A percentile compares a stretch with the other conserved stretches of the same genome.
Evolutionary conservation across 2,113 vertebrate genomes (phyloP).

Genomic region (Uropsilus gracilis): DNA sequence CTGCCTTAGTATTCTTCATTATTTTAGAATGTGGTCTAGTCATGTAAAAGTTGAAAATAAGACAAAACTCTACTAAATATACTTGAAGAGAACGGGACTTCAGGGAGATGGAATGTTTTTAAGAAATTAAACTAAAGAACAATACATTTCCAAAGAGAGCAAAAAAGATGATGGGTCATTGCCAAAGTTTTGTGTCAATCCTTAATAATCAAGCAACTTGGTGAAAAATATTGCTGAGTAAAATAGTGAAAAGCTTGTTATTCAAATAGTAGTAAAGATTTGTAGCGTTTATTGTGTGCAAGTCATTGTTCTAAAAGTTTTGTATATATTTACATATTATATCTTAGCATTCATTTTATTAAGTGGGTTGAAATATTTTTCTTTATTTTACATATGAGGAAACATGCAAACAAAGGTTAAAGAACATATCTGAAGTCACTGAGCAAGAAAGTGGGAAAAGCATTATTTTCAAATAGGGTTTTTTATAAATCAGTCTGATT

Average conservation of each 20-base stretch:
- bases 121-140: background rate
- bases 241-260: background rate
- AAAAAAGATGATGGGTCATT: background rate
- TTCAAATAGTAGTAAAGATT: background rate
- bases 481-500: background rate
- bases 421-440: background rate
- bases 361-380: background rate
- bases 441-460: background rate
- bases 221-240: background rate
- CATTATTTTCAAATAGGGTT: background rate
- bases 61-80: background rate
- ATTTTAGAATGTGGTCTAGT: background rate
- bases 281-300: background rate
- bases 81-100: background rate
- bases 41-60: background rate
- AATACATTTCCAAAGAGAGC: background rate
- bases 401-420: background rate
- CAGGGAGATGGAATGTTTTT: background rate
- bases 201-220: background rate
- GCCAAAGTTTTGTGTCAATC: background rate
- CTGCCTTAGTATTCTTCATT: background rate
- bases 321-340: background rate
- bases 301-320: background rate
- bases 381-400: background rate
- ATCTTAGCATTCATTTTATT: background rate